Evolutionary conservation across 2,888 invertebrate species (phyloP), one percentile per base, ranked within the genome.

Genomic region (Hydropsyche betteni): DNA sequence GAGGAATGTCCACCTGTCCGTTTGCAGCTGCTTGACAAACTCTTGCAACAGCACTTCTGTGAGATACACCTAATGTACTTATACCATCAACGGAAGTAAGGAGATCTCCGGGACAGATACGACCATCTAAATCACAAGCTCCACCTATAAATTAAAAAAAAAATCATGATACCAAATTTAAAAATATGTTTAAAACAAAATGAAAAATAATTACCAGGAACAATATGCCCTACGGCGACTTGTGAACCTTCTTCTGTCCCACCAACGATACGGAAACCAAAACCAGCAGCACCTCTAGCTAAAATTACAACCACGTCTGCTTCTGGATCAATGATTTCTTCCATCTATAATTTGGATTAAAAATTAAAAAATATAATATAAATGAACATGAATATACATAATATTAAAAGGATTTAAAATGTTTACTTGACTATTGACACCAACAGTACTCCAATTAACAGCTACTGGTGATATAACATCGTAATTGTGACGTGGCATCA

Each of bases 211-310:
- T 76, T 44, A 87, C 87, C 96, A 0, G 96, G 94, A 74, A 99
- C 98, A 79, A 99, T 97, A 83, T 97, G 96, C 2, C 99, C 98
- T 38, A 99, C 97, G 8, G 97, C 96, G 77, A 98, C 96, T 86
- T 97, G 94, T 79, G 97, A 96, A 76, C 97, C 96, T 87, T 99
- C 98, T 86, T 99, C 99, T 0, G 96, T 96, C 55, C 99, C 99
- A 33, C 99, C 99, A 50, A 99, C 95, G 83, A 99, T 97, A 78
- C 99, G 90, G 87, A 99, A 99, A 7, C 99, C 99, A 87, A 99
- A 99, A 2, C 99, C 99, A 75, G 93, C 93, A 52, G 95, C 94
- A 81, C 96, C 95, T n/a, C 97, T 90, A 69, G 94, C 93, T 72
- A 99, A 86, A 0, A 94, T 93, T 7, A 98, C 93, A 75, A 91